Percentiles rank a stretch among this genome's conserved stretches.
Conservation (phyloP, 64 coral and sea anemone species). For the Pocillopora verrucosa region DNA sequence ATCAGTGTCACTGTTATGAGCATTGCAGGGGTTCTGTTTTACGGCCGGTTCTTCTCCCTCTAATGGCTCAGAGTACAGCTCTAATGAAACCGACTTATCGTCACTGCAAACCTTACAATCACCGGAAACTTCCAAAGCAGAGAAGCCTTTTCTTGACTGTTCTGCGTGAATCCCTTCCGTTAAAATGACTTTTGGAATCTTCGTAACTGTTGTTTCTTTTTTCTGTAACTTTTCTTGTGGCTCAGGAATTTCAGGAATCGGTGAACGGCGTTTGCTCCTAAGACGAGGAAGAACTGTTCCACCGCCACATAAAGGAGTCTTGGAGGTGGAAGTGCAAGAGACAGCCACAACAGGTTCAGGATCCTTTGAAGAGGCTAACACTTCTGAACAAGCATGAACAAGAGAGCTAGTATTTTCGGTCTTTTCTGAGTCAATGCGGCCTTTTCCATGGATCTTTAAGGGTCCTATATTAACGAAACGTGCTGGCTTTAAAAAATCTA, state of each 20-base stretch:
- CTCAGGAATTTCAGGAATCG: constrained; percentile 3
- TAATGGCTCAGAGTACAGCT: constrained; percentile 86
- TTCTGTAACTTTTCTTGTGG: constrained; percentile 18
- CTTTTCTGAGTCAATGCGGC: background rate
- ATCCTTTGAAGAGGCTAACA: background rate
- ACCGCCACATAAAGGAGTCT: background rate
- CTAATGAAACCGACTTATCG: constrained; percentile 40
- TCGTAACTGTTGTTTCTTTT: background rate
- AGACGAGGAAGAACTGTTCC: background rate
- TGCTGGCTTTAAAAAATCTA: background rate
- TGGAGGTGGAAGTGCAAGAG: background rate
- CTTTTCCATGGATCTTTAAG: background rate
- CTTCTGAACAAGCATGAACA: no score
- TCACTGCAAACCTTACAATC: constrained; percentile 19
- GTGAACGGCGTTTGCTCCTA: constrained; percentile 49
- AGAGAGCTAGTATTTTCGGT: background rate
- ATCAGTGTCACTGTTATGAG: background rate
- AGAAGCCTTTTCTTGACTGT: background rate
- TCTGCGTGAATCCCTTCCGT: background rate
- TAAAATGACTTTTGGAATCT: background rate
- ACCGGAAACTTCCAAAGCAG: background rate
- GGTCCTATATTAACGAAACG: background rate
- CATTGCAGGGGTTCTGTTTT: background rate
- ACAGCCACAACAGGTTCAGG: background rate
- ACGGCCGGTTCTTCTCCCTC: constrained; percentile 35